A percentile compares a stretch with the other conserved stretches of the same genome.
Evolutionary conservation across 2,797 vertebrate genomes (phyloP).

Genomic region (Coendou prehensilis): DNA sequence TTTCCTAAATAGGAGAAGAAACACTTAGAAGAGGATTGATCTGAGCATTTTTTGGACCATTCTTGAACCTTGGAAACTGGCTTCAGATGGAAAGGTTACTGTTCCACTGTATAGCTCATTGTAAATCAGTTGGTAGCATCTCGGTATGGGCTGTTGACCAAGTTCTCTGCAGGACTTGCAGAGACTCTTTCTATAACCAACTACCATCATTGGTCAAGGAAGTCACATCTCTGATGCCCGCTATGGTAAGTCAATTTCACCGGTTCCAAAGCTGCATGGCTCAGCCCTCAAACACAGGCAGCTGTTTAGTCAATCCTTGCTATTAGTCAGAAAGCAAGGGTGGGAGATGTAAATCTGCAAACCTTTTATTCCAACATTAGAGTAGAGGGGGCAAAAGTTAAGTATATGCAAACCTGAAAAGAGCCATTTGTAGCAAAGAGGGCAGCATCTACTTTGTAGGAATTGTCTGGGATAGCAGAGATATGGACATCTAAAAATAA

Average conservation of each 20-base stretch:
- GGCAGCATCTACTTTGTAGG: constrained; percentile 7
- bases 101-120: too few relatives aligned
- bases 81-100: neutral
- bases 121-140: neutral
- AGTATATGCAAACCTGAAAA: neutral
- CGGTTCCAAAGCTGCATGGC: neutral
- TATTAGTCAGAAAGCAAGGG: neutral
- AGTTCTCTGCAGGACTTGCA: neutral
- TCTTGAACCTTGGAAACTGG: neutral
- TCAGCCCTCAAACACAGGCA: neutral
- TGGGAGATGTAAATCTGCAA: neutral
- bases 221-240: neutral
- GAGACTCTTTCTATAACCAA: neutral
- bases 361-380: neutral
- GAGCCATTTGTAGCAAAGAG: neutral
- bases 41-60: neutral
- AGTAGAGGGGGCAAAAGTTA: neutral
- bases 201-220: neutral
- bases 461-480: neutral
- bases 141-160: neutral
- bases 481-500: neutral
- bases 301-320: neutral
- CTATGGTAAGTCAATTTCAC: neutral
- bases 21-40: neutral
- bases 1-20: neutral